Evolutionary conservation across 1,140 invertebrate genomes (phyloP).

Genomic region (Cyclargus thomasi): DNA sequence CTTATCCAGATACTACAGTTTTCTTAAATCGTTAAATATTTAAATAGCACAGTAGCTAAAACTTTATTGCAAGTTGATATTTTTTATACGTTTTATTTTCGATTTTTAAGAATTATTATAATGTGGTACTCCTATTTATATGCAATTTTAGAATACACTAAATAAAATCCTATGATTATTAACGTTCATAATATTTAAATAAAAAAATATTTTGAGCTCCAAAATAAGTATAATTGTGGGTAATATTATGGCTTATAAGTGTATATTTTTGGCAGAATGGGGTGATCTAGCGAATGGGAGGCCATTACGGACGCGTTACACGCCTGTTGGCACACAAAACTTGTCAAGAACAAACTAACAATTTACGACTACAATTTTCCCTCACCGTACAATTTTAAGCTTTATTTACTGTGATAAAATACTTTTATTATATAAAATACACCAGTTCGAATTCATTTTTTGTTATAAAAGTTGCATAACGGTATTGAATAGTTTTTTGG

Average conservation of each 20-base stretch:
- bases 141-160: too few relatives aligned
- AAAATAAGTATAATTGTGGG: neutral
- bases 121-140: too few relatives aligned
- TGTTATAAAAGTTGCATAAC: neutral
- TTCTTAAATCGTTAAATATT: neutral
- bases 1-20: neutral
- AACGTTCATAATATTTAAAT: too few relatives aligned
- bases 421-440: slow-evolving; percentile 18
- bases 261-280: slow-evolving; percentile 13
- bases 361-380: slow-evolving; percentile 23
- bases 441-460: neutral
- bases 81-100: too few relatives aligned
- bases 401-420: slow-evolving; percentile 17
- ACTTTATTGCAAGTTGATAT: too few relatives aligned
- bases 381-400: slow-evolving; percentile 12
- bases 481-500: neutral
- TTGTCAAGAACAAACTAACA: slow-evolving; percentile 25
- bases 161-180: too few relatives aligned
- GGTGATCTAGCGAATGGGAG: slow-evolving; percentile 17
- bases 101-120: too few relatives aligned
- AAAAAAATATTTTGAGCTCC: too few relatives aligned
- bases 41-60: too few relatives aligned
- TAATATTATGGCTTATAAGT: neutral
- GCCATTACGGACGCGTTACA: slow-evolving; percentile 21
- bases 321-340: slow-evolving; percentile 21